Evolutionary conservation across 1,140 invertebrate species (phyloP).

Genomic region (Bombus balteatus): DNA sequence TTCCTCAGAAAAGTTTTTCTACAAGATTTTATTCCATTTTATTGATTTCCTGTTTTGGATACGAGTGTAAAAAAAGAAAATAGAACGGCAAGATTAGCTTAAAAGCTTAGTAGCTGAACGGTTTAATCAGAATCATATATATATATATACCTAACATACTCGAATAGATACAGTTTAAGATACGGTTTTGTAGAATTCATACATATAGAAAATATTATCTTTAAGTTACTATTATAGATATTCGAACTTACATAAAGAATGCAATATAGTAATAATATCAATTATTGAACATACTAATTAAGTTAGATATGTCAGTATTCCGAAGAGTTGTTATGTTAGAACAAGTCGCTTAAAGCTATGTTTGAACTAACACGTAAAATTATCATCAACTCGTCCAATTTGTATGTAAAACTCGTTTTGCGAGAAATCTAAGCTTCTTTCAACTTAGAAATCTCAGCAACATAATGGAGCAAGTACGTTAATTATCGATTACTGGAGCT

Average conservation of each 20-base stretch:
- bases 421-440: neutral
- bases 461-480: neutral
- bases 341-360: neutral
- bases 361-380: neutral
- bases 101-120: too few species aligned
- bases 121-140: neutral
- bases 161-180: neutral
- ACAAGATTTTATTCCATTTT: too few species aligned
- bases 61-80: too few species aligned
- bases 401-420: neutral
- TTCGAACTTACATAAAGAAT: neutral
- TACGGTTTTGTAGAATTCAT: neutral
- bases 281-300: neutral
- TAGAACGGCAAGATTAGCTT: too few species aligned
- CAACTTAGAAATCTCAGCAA: neutral
- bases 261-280: neutral
- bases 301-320: neutral
- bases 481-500: constrained; percentile 4
- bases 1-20: too few species aligned
- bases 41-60: too few species aligned
- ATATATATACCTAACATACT: neutral
- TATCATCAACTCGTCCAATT: neutral
- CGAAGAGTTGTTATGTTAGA: neutral
- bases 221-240: neutral
- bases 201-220: neutral